Base-by-base conservation (phyloP, 2,113 vertebrate species). In the Saccopteryx leptura region DNA sequence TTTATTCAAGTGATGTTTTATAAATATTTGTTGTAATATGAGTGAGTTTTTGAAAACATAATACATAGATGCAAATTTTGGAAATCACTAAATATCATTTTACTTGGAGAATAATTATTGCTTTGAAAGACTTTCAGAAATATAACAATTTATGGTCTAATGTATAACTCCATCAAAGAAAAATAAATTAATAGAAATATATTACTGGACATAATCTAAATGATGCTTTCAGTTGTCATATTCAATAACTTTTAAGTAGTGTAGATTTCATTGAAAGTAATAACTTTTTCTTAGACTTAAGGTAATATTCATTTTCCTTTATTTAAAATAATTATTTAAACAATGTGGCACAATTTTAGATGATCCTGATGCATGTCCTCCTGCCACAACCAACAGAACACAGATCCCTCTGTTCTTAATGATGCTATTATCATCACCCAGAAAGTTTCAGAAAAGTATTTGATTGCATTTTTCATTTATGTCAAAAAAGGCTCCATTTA, bases 41-140 rank as follows among this genome's bases (percentile, higher is more conserved):
- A 52, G 79, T 93, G 31, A 63, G 46, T 94, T 92, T 84, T 80
- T 26, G 14, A 88, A 90, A 86, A 76, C 65, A 74, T 82, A 76
- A 58, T 6, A 72, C 7, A 39, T 54, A n/a, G 23, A 72, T 80
- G 24, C 15, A 88, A 83, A 68, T 84, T 88, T 48, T 93, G 28
- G 2, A 91, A 60, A 24, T 15, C 46, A 71, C 89, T 85, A 48
- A 7, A 50, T 7, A 50, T 52, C 66, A 83, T 76, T n/a, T 54
- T 78, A 54, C 26, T 52, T 76, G 74, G 26, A 33, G 33, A 92
- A 3, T 68, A 60, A 56, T 24, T 76, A 5, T 33, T 90, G 90
- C 9, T 88, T 88, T 18, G 14, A 71, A 12, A 82, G 76, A n/a
- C 48, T 71, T 93, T 68, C 10, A 87, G 63, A 63, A 76, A 24